phyloP scores from a whole-genome alignment of 37 sponge, comb jelly and placozoan species.

The Crambe crambe region DNA sequence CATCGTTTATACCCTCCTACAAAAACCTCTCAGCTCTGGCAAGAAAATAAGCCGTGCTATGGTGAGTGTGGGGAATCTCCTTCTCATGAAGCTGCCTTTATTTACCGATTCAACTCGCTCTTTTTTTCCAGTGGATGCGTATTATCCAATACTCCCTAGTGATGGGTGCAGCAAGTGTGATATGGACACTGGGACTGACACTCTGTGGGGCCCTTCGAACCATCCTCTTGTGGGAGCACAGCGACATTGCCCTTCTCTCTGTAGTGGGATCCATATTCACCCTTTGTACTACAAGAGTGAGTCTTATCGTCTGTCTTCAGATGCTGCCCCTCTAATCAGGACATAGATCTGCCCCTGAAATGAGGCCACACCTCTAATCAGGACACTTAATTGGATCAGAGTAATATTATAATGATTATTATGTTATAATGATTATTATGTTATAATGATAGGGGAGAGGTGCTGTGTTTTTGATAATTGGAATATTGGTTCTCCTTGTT shows the following conservation, averaged over 20 bases:
- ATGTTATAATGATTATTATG: too few species aligned
- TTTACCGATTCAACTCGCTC: neutral
- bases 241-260: constrained; percentile 76
- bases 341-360: too few species aligned
- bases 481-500: constrained; percentile 67
- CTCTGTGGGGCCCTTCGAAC: constrained; percentile 88
- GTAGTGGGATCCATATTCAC: constrained; percentile 51
- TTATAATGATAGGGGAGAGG: constrained; percentile 60
- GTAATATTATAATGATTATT: too few species aligned
- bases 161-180: constrained; percentile 24
- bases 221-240: constrained; percentile 85
- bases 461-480: constrained; percentile 69
- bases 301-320: too few species aligned
- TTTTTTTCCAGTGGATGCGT: constrained; percentile 57
- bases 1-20: constrained; percentile 37
- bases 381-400: too few species aligned
- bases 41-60: constrained; percentile 54
- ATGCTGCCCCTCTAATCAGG: too few species aligned
- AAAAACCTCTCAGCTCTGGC: constrained; percentile 75
- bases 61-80: constrained; percentile 10
- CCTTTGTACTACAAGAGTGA: constrained; percentile 51
- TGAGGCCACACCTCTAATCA: too few species aligned
- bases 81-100: neutral
- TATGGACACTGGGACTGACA: constrained; percentile 80
- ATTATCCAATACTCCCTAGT: constrained; percentile 63